These are phyloP conservation scores for Pluvianellus socialis DNA, from an alignment of 2,113 vertebrate species.

Conservation along the genomic window DNA sequence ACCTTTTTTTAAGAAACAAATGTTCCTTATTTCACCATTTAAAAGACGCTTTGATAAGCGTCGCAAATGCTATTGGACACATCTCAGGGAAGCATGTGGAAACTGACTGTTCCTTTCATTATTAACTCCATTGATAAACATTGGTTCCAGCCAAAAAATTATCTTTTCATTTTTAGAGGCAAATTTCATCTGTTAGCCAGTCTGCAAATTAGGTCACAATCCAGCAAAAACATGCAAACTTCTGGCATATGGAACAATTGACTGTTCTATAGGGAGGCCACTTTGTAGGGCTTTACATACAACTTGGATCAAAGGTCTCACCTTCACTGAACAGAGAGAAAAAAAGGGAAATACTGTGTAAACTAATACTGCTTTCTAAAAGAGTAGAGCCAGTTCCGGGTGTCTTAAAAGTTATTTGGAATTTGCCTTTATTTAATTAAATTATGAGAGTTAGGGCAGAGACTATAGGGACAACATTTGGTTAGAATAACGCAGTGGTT, in stretches of 20 bases:
- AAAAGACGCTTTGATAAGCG: background rate
- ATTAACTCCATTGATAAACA: slow-evolving; percentile 10
- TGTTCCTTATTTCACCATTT: background rate
- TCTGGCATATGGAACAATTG: background rate
- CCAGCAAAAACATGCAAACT: background rate
- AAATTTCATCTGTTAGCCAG: slow-evolving; percentile 16
- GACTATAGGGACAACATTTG: background rate
- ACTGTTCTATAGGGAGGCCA: background rate
- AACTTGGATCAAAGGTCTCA: background rate
- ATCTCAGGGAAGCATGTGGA: slow-evolving; percentile 10
- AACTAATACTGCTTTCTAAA: background rate
- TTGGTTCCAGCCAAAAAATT: background rate
- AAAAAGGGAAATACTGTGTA: background rate
- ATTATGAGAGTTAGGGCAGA: background rate
- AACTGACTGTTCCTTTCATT: background rate
- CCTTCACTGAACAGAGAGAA: background rate
- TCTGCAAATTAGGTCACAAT: background rate
- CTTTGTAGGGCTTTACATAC: background rate
- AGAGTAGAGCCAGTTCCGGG: background rate
- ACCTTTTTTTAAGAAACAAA: background rate
- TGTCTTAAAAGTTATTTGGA: slow-evolving; percentile 22
- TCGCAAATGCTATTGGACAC: background rate
- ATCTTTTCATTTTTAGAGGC: background rate
- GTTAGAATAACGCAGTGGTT: background rate
- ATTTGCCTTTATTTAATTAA: slow-evolving; percentile 44